A percentile compares a stretch with the other conserved stretches of the same genome.
Evolutionary conservation across 2,888 invertebrate species (phyloP).

Genomic region (Agrochola lota): DNA sequence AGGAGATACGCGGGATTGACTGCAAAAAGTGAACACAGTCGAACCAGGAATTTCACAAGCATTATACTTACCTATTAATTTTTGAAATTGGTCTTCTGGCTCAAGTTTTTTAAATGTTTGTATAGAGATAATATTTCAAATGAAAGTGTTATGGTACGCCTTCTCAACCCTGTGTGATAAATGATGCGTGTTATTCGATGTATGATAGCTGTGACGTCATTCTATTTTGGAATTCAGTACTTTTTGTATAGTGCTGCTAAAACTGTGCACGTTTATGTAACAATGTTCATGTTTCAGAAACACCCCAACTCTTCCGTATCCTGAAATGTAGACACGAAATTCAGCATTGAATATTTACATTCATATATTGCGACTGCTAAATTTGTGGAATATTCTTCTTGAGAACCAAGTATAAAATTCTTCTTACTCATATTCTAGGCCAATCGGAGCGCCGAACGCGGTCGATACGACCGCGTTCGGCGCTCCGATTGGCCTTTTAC

Average conservation of each 20-base stretch:
- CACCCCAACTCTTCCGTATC: background rate
- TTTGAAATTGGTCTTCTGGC: background rate
- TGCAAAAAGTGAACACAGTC: background rate
- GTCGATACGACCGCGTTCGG: too few species aligned
- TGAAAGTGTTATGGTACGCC: constrained; percentile 20
- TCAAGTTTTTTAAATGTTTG: background rate
- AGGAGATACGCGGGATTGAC: background rate
- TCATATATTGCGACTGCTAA: background rate
- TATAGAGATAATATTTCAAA: constrained; percentile 21
- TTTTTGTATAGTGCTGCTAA: background rate
- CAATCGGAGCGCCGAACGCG: too few species aligned
- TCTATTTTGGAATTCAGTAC: background rate
- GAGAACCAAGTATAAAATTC: too few species aligned
- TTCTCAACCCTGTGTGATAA: constrained; percentile 21
- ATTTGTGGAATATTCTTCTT: background rate
- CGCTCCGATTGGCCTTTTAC: too few species aligned
- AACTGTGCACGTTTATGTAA: background rate
- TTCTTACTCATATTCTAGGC: too few species aligned
- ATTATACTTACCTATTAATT: background rate
- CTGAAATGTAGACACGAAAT: background rate
- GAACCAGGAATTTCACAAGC: background rate
- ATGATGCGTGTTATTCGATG: constrained; percentile 13
- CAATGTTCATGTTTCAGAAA: background rate
- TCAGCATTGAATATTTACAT: background rate
- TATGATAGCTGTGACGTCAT: constrained; percentile 16